Evolutionary conservation across 2,113 vertebrate species (phyloP).

Genomic region (Dascyllus trimaculatus): DNA sequence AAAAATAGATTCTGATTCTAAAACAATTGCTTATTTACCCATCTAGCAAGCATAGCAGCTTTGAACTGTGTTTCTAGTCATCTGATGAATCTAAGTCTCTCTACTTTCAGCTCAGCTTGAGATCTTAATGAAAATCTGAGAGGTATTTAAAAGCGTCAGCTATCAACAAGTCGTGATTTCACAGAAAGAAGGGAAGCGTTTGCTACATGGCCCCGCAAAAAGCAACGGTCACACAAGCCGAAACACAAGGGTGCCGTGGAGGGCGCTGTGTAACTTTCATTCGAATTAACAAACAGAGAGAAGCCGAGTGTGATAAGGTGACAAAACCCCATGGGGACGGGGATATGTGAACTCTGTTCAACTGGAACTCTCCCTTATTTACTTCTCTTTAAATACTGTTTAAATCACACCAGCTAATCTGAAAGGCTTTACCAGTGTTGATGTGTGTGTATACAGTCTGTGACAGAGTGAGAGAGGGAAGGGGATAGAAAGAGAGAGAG

Average conservation of each 20-base stretch:
- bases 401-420: slow-evolving; percentile 74
- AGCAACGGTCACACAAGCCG: not conserved
- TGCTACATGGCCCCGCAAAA: slow-evolving; percentile 27
- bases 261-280: slow-evolving; percentile 49
- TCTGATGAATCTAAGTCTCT: slow-evolving; percentile 14
- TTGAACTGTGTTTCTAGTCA: not conserved
- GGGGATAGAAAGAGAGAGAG: slow-evolving; percentile 7
- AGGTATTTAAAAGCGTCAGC: slow-evolving; percentile 24
- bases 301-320: slow-evolving; percentile 56
- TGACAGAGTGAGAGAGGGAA: slow-evolving; percentile 17
- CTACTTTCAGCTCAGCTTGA: slow-evolving; percentile 4
- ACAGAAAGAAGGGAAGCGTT: slow-evolving; percentile 14
- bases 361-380: slow-evolving; percentile 71
- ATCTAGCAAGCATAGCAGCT: not conserved
- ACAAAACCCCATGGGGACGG: slow-evolving; percentile 46
- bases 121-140: slow-evolving; percentile 34
- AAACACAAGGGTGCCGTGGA: slow-evolving; percentile 28
- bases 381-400: slow-evolving; percentile 73
- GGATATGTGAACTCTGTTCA: slow-evolving; percentile 58
- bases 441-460: slow-evolving; percentile 52
- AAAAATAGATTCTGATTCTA: too few species aligned
- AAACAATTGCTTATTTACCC: not conserved
- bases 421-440: slow-evolving; percentile 60
- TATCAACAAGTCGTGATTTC: slow-evolving; percentile 21
- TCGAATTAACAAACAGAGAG: slow-evolving; percentile 53